These are phyloP conservation scores for Oopsacas minuta DNA, from an alignment of 37 sponge, comb jelly and placozoan genomes.

Conservation along the genomic window DNA sequence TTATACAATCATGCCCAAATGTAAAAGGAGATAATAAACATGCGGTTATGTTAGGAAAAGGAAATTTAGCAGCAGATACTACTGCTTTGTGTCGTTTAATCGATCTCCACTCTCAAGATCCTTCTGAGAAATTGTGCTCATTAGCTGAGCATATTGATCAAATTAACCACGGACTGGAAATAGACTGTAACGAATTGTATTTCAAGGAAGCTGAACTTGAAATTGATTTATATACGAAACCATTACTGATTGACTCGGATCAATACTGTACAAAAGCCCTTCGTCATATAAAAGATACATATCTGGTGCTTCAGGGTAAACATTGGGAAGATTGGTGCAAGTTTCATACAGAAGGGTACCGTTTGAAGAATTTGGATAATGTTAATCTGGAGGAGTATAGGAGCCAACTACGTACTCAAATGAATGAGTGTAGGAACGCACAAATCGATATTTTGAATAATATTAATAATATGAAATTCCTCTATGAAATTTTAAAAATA, in stretches of 20 bases:
- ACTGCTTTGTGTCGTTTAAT: not conserved
- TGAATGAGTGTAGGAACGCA: not conserved
- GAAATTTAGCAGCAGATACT: not conserved
- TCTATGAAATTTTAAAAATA: not conserved
- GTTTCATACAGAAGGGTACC: not conserved
- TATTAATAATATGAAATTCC: not conserved
- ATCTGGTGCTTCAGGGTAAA: conserved; percentile 23
- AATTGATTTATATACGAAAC: not conserved
- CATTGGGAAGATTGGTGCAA: conserved; percentile 23
- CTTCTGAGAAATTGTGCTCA: not conserved
- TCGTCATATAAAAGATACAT: not conserved
- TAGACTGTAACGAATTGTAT: conserved; percentile 20
- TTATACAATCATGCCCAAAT: not conserved
- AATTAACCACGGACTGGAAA: not conserved
- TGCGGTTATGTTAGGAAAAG: not conserved
- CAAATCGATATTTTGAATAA: not conserved
- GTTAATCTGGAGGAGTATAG: not conserved
- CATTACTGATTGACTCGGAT: not conserved
- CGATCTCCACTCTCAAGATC: not conserved
- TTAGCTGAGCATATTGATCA: not conserved
- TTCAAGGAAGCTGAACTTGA: not conserved
- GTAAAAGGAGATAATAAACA: not conserved
- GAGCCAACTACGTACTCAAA: not conserved
- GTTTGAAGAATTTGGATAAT: not conserved
- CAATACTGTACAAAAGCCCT: not conserved